Evolutionary conservation across 2,888 invertebrate species (phyloP), one percentile per base, ranked within the genome.

Genomic region (Meliscaeva auricollis): DNA sequence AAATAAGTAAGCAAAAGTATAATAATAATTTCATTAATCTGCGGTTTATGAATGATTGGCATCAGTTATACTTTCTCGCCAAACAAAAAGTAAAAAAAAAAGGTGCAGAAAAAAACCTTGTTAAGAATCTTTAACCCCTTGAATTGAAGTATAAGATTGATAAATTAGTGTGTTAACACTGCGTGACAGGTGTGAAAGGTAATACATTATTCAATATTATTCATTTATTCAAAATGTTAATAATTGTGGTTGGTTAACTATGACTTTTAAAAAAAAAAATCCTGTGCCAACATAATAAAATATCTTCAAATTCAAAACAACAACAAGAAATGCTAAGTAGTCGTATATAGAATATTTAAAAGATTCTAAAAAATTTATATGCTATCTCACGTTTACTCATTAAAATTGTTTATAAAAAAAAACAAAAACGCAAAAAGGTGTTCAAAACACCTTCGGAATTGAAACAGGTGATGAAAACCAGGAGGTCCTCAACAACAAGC

Each of bases 121-220:
- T 20, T 22, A 3, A 58, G 35, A 58, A 35, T 38, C 20, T 22
- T 38, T 35, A 20, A 58, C 35, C 38, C 46, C 17, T 17, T 32
- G 2, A 5, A 7, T 1, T 7, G 3, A n/a, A 3, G 6, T n/a
- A n/a, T 60, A 15, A 62, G 32, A 64, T 32, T 46, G 30, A 64
- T 64, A 46, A 64, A 64, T 64, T 64, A 17, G 64, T 46, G 30
- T 46, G 30, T 64, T 64, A 64, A 46, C 64, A 46, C 20, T 20
- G 54, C 1, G 44, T 46, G 64, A 46, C 64, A 64, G 64, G 64
- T 64, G 64, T 64, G 64, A 64, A 64, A 64, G 17, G 30, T 64
- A 26, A 3, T 46, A 17, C 30, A 64, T 46, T 58, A 58, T 56
- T 56, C 32, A 56, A 56, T 35, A 3, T 48, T 56, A 56, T 56